These are phyloP conservation scores for Chaitophorus viminalis DNA, from an alignment of 2,888 invertebrate genomes.

Conservation along the genomic window DNA sequence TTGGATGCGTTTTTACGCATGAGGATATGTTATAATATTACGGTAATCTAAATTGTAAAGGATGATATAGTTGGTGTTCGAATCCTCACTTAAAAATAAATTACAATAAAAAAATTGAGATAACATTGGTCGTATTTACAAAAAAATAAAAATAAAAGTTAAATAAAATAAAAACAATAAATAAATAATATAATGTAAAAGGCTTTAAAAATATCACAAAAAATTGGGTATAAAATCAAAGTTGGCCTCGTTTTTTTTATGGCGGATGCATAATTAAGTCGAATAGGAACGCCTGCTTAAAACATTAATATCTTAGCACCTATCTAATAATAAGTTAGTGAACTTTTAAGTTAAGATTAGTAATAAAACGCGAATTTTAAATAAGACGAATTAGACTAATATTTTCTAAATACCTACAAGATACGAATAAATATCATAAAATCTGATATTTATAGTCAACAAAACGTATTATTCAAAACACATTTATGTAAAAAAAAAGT, in stretches of 20 bases:
- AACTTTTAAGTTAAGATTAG: slow-evolving; percentile 42
- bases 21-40: slow-evolving; percentile 58
- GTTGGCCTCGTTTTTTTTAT: slow-evolving; percentile 52
- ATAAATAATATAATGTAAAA: slow-evolving; percentile 34
- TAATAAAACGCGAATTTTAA: slow-evolving; percentile 33
- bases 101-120: slow-evolving; percentile 56
- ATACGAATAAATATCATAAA: slow-evolving; percentile 38
- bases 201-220: slow-evolving; percentile 57
- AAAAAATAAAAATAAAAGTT: slow-evolving; percentile 38
- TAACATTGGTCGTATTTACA: slow-evolving; percentile 49
- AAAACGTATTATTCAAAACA: slow-evolving; percentile 5
- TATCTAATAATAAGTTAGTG: slow-evolving; percentile 55
- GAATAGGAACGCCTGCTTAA: slow-evolving; percentile 59
- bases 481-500: slow-evolving; percentile 21
- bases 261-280: slow-evolving; percentile 38
- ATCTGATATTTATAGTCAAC: slow-evolving; percentile 30
- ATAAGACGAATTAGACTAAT: slow-evolving; percentile 48
- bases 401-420: slow-evolving; percentile 39
- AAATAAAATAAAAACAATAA: slow-evolving; percentile 9
- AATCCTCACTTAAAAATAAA: slow-evolving; percentile 46
- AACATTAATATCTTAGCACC: slow-evolving; percentile 58
- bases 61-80: slow-evolving; percentile 57
- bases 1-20: neutral
- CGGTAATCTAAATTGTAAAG: slow-evolving; percentile 47
- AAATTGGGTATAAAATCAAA: slow-evolving; percentile 54